Base-by-base conservation (phyloP, 2,113 vertebrate species). In the Ptyas mucosa region DNA sequence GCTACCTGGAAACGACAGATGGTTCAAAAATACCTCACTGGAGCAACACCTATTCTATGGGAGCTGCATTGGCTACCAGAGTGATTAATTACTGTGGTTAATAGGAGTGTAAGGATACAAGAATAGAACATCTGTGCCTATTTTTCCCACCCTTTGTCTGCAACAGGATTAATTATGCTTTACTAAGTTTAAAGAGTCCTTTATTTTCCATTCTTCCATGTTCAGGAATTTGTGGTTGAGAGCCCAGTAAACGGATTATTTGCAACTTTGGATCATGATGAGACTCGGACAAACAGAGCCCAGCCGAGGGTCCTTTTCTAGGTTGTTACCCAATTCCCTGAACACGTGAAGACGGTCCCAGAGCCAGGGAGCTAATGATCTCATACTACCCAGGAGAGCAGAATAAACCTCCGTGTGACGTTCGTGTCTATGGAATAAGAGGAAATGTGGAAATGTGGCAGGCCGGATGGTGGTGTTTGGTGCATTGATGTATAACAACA, bases 41-140 rank as follows among this genome's bases (percentile, higher is more conserved):
- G 69, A 75, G n/a, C 7, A 8, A 34, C n/a, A 75, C 34, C 75
- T 39, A 39, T 81, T 81, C 2, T 43, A 9, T 39, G 75, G 75
- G 75, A 39, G 34, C 75, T 43, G 7, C 34, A 39, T 21, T 20
- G 34, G 18, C 75, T 21, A 9, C 34, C 75, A 21, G 75, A 21
- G 75, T 39, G 8, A 81, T 81, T 81, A 23, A 93, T 88, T 90
- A 29, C 64, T 34, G 64, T 34, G n/a, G 90, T 85, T 85, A 85
- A 0, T 0, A 15, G 88, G 55, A 89, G 51, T 94, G 88, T 69
- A 85, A 64, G 34, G n/a, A 88, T 26, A 89, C 75, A 3, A 0
- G 29, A 93, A 81, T 91, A 95, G 93, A 57, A 92, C 90, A 10
- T 81, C 75, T 81, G 90, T 85, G 90, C 58, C 88, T 64, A 2